These are phyloP conservation scores for Mesochorus sp. DNA, from an alignment of 2,888 invertebrate genomes.

Conservation along the genomic window DNA sequence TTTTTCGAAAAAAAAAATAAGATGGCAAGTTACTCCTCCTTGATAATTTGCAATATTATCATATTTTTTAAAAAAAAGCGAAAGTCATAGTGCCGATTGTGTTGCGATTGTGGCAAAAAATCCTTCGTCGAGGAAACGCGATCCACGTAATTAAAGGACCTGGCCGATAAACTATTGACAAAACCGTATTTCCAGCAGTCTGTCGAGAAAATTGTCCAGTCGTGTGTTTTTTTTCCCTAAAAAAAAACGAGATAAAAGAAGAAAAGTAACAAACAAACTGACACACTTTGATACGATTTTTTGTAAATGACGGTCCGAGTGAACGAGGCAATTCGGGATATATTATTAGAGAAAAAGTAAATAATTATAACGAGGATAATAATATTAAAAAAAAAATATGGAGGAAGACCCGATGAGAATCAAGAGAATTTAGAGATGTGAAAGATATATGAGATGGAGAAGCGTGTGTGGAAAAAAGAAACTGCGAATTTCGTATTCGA, in stretches of 20 bases:
- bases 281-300: constrained; percentile 60
- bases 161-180: constrained; percentile 13
- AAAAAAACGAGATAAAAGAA: constrained; percentile 28
- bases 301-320: constrained; percentile 52
- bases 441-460: constrained; percentile 4
- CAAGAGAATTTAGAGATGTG: not conserved
- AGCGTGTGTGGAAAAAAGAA: constrained; percentile 6
- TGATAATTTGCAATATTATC: constrained; percentile 48
- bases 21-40: constrained; percentile 27
- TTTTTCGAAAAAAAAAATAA: not conserved
- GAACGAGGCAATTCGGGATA: constrained; percentile 6
- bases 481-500: constrained; percentile 32
- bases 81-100: constrained; percentile 56
- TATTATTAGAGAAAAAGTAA: not conserved
- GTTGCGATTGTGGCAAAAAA: constrained; percentile 44
- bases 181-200: constrained; percentile 54
- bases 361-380: constrained; percentile 3
- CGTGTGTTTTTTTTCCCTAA: no score
- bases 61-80: constrained; percentile 60
- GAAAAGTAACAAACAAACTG: not conserved
- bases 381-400: not conserved
- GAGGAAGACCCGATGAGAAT: constrained; percentile 17
- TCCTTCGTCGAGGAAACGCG: constrained; percentile 4
- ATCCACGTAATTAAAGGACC: constrained; percentile 20
- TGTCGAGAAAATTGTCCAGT: constrained; percentile 52